Conservation (phyloP, 2,113 vertebrate genomes). For the Gallinago paraguaiae region DNA sequence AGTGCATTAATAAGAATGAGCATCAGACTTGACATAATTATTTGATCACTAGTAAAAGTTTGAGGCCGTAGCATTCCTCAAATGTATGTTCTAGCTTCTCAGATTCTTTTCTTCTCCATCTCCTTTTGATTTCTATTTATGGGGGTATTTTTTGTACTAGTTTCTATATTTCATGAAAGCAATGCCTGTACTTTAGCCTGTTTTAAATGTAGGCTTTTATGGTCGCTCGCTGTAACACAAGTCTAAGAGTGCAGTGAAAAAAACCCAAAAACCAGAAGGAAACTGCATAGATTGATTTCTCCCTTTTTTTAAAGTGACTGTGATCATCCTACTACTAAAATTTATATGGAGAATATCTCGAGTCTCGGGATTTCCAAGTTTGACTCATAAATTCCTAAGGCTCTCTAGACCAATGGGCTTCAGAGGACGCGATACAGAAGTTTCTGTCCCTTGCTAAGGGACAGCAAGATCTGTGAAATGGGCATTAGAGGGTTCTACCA, state of each 20-base stretch:
- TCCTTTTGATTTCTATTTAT: not conserved
- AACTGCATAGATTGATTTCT: not conserved
- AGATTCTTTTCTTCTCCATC: not conserved
- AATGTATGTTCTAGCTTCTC: rapidly evolving
- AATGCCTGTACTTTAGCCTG: not conserved
- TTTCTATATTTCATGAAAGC: not conserved
- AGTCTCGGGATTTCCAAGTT: not conserved
- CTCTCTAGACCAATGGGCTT: not conserved
- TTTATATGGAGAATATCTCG: not conserved
- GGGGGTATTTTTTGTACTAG: not conserved
- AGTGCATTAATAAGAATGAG: not conserved
- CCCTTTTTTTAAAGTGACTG: not conserved
- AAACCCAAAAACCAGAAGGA: not conserved
- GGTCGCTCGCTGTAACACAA: not conserved
- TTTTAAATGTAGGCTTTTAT: not conserved
- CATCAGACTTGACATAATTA: not conserved
- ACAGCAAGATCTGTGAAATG: not conserved
- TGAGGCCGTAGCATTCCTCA: not conserved
- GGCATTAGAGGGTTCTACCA: not conserved
- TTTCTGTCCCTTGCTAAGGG: not conserved
- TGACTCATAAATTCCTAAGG: not conserved
- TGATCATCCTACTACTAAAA: not conserved
- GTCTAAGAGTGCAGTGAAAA: not conserved
- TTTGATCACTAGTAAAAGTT: not conserved
- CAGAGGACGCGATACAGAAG: not conserved